Evolutionary conservation across 2,888 invertebrate species (phyloP).

Genomic region (Macrophya alboannulata): DNA sequence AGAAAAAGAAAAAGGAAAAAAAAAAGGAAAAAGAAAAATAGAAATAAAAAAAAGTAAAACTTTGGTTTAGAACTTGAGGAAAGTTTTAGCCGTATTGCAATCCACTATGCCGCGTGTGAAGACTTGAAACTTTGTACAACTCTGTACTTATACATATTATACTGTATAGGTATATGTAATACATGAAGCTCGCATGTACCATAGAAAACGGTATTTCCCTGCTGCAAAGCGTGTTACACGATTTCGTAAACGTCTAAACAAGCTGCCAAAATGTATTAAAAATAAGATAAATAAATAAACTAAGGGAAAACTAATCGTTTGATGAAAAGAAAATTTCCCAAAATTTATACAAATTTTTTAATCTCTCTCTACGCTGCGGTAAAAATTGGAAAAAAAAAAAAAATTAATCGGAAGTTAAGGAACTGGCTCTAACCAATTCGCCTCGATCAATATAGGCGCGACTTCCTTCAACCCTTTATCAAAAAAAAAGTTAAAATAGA

Average conservation of each 20-base stretch:
- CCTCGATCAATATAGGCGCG: neutral
- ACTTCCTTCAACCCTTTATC: neutral
- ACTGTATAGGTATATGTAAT: neutral
- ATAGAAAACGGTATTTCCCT: neutral
- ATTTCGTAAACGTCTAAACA: neutral
- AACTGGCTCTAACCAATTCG: neutral
- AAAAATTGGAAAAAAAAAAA: too few relatives aligned
- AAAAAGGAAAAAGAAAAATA: neutral
- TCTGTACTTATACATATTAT: neutral
- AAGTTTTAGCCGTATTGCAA: neutral
- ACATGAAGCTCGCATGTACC: neutral
- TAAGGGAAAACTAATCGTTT: neutral
- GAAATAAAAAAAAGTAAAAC: neutral
- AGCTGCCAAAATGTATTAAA: neutral
- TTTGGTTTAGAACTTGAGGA: neutral
- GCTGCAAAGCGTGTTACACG: neutral
- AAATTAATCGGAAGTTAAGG: neutral
- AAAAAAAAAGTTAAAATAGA: neutral
- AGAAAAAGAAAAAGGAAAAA: neutral
- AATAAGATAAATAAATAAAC: neutral
- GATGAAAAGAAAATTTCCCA: neutral
- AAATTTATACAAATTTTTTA: neutral
- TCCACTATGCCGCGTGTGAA: neutral
- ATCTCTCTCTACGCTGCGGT: neutral
- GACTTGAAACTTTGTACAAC: constrained; percentile 28